A percentile compares a stretch with the other conserved stretches of the same genome.
These are phyloP conservation scores for Mustela nigripes DNA, from an alignment of 2,113 vertebrate species.

Conservation along the genomic window DNA sequence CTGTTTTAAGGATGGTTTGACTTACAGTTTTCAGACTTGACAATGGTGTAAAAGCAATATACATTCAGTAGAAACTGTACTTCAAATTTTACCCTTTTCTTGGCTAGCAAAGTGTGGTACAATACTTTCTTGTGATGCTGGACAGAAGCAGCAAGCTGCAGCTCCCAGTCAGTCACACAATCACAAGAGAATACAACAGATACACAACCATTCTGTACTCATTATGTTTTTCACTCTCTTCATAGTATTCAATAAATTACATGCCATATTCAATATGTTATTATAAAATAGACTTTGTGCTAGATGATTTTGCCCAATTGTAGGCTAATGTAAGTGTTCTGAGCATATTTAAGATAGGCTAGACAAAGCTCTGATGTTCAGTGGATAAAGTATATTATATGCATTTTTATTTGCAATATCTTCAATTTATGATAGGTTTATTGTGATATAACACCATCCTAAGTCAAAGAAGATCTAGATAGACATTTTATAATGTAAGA, in stretches of 20 bases:
- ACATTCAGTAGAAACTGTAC: background rate
- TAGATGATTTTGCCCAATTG: background rate
- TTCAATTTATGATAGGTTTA: background rate
- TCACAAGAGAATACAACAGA: background rate
- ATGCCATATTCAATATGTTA: background rate
- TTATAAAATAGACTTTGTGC: background rate
- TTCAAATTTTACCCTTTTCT: background rate
- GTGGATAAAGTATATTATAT: background rate
- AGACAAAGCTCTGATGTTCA: background rate
- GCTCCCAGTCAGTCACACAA: background rate
- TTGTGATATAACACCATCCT: background rate
- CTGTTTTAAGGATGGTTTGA: background rate
- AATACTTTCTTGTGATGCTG: background rate
- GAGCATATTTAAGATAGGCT: background rate
- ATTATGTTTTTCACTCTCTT: background rate
- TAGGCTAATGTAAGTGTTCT: background rate
- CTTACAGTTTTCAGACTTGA: background rate
- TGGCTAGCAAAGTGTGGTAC: background rate
- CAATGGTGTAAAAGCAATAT: background rate
- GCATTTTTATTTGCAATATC: background rate
- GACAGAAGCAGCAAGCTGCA: background rate
- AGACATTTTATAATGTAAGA: background rate
- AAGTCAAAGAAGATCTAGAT: background rate
- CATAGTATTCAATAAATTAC: background rate
- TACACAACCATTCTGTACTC: background rate